Percentiles rank a stretch among this genome's conserved stretches.
phyloP scores from a whole-genome alignment of 2,888 invertebrate species.

The Lutraria lutraria region DNA sequence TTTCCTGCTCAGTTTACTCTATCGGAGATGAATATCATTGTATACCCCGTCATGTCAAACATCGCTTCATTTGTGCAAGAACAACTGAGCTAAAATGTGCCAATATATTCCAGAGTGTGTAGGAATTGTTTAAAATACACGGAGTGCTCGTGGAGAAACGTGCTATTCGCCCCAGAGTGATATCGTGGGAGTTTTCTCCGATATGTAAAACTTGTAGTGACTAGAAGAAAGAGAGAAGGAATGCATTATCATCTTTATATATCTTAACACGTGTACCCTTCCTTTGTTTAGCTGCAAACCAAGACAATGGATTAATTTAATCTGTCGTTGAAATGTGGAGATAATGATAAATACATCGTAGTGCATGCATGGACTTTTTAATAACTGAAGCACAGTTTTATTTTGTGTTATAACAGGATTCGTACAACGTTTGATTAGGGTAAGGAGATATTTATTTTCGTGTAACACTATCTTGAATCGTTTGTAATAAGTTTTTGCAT shows the following conservation, averaged over 20 bases:
- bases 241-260: background rate
- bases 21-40: background rate
- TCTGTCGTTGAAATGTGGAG: background rate
- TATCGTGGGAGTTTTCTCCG: constrained; percentile 12
- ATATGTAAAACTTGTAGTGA: background rate
- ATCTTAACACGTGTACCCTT: background rate
- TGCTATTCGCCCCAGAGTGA: background rate
- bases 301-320: constrained; percentile 17
- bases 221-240: no score
- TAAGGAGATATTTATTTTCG: background rate
- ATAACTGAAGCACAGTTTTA: background rate
- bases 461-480: background rate
- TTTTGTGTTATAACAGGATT: background rate
- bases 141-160: background rate
- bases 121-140: background rate
- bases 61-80: background rate
- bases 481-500: no score
- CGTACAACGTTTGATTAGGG: background rate
- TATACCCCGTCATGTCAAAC: background rate
- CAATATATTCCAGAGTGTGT: background rate
- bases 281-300: background rate
- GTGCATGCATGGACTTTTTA: background rate
- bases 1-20: constrained; percentile 24
- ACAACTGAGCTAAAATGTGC: background rate
- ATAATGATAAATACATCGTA: background rate